Evolutionary conservation across 1,140 invertebrate genomes (phyloP), one percentile per base, ranked within the genome.

Genomic region (Drosophila triauraria): DNA sequence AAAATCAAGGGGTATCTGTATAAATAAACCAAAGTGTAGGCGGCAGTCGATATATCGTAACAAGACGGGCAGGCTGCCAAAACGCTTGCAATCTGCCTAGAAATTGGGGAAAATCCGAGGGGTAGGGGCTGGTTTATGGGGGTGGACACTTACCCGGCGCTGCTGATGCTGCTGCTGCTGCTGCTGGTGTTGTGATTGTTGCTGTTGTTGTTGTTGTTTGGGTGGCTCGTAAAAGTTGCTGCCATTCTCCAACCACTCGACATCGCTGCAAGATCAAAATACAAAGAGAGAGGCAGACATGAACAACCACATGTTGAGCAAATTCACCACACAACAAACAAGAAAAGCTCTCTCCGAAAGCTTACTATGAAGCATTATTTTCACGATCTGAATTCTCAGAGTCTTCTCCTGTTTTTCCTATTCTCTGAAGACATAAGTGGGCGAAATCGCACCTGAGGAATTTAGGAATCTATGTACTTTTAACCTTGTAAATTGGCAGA

Each of bases 321-420:
- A 87, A 87, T 65, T 88, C 80, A 87, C 88, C 87, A 91, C 78
- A 91, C 83, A 88, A 91, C 87, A 87, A 87, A 79, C 64, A 12
- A 17, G 44, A 43, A 53, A 58, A 54, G 32, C 50, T 58, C 51
- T 53, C 56, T 57, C 44, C 8, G 9, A 75, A 75, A 75, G 69
- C 61, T 62, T 23, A 50, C 40, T 48, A 56, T 15, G 9, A 1
- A 27, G 17, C 53, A 42, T 23, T 32, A 25, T 60, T 13, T 64
- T 58, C 10, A 12, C 10, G 23, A 42, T 15, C 20, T 12, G 42
- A 13, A n/a, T 43, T 44, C 0, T 30, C 20, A 15, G 17, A 40
- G 43, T 51, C 65, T 58, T 51, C 20, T 38, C 32, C 54, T 6
- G 9, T 1, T 8, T 38, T 50, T 35, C 4, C 50, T 35, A 32